Percentiles rank a stretch among this genome's conserved stretches.
Conservation (phyloP, 2,888 invertebrate species). For the Apodemia mormo region DNA sequence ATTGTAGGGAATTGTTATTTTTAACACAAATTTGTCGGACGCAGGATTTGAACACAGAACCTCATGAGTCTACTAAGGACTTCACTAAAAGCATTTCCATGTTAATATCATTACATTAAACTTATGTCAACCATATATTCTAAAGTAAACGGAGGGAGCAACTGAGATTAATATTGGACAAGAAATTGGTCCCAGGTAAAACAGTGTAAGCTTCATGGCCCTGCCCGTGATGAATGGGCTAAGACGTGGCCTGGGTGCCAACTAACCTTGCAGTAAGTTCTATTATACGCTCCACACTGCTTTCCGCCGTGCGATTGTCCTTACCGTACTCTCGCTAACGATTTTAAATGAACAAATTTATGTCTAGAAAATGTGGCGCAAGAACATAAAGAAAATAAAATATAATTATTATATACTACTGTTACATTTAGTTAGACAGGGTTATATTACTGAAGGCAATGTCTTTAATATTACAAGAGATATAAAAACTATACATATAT, state of each 20-base stretch:
- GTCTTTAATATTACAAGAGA: too few species aligned
- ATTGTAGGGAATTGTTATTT: too few species aligned
- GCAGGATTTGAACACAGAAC: too few species aligned
- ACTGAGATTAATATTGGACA: conserved; percentile 53
- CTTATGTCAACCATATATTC: not conserved
- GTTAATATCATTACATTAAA: not conserved
- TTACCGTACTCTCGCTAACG: conserved; percentile 2
- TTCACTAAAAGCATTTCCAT: too few species aligned
- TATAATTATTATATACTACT: too few species aligned
- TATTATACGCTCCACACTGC: conserved; percentile 23
- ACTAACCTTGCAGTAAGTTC: conserved; percentile 36
- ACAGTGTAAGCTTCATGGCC: conserved; percentile 47
- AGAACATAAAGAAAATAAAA: not conserved
- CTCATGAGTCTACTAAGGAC: too few species aligned
- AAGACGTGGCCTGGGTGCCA: conserved; percentile 50
- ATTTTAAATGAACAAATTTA: conserved; percentile 14
- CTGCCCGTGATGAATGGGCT: conserved; percentile 57
- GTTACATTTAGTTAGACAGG: too few species aligned
- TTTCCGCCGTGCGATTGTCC: conserved; percentile 19
- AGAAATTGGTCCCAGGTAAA: conserved; percentile 46
- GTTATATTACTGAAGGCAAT: too few species aligned
- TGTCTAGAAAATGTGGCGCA: not conserved
- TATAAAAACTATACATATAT: too few species aligned
- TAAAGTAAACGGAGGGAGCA: conserved; percentile 29
- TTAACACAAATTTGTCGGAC: too few species aligned